Evolutionary conservation across 2,113 vertebrate genomes (phyloP).

Genomic region (Sigmodon hispidus): DNA sequence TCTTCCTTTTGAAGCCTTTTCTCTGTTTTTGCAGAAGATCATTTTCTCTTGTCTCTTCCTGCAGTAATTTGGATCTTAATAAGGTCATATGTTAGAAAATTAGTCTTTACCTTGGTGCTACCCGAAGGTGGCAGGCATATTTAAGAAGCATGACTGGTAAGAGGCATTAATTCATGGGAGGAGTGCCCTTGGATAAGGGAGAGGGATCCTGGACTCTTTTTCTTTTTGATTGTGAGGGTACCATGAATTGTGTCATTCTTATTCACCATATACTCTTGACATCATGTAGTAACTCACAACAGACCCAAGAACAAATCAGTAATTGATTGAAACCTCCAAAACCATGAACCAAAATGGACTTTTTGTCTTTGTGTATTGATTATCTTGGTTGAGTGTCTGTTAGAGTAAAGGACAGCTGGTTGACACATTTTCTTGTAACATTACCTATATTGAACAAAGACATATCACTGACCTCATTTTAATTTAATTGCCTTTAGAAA

Average conservation of each 20-base stretch:
- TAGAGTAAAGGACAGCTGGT: background rate
- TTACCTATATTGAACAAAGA: background rate
- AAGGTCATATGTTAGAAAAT: background rate
- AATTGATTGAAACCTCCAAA: background rate
- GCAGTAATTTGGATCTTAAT: background rate
- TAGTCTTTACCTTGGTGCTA: background rate
- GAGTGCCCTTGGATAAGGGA: background rate
- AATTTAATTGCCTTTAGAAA: slow-evolving; percentile 29
- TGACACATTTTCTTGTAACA: background rate
- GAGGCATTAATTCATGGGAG: background rate
- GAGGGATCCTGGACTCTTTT: background rate
- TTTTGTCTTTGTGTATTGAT: background rate
- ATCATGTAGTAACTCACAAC: background rate
- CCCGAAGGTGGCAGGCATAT: background rate
- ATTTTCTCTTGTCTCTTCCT: background rate
- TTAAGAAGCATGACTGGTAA: too few relatives aligned
- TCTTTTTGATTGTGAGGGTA: background rate
- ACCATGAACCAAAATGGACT: background rate
- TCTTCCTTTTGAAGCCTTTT: background rate
- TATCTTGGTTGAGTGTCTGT: background rate
- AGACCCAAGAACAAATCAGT: background rate
- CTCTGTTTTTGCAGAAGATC: background rate
- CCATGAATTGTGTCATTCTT: background rate
- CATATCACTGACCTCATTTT: background rate
- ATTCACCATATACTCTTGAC: too few relatives aligned